Evolutionary conservation across 2,797 vertebrate species (phyloP).

Genomic region (Luscinia megarhynchos): DNA sequence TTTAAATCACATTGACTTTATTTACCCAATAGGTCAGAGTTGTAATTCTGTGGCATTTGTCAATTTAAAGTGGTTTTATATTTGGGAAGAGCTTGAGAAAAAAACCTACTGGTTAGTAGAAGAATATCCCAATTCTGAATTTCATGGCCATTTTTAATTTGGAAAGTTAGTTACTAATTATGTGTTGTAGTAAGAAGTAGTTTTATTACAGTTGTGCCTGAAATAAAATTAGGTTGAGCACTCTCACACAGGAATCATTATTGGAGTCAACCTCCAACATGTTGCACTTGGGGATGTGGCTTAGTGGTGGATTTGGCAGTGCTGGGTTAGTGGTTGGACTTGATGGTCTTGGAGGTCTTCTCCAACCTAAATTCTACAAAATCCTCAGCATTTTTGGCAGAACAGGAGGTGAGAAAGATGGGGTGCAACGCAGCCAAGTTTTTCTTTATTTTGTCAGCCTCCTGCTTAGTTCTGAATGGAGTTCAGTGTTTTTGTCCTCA

Average conservation of each 20-base stretch:
- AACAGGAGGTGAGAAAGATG: neutral
- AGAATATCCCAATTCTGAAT: neutral
- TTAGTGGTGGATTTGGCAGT: neutral
- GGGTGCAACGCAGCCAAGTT: neutral
- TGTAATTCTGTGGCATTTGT: neutral
- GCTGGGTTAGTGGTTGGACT: neutral
- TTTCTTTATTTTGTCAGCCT: neutral
- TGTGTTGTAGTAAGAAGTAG: neutral
- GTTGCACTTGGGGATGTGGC: neutral
- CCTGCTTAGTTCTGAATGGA: neutral
- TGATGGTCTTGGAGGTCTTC: neutral
- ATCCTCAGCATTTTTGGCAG: neutral
- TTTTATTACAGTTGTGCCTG: neutral
- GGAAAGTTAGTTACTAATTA: neutral
- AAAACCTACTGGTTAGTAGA: neutral
- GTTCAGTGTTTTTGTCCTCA: neutral
- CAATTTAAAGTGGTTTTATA: neutral
- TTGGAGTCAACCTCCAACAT: neutral
- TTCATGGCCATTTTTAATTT: neutral
- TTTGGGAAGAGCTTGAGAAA: neutral
- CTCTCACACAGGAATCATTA: neutral
- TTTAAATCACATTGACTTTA: neutral
- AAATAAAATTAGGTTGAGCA: neutral
- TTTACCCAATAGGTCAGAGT: neutral
- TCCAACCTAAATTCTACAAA: neutral